phyloP scores from a whole-genome alignment of 2,888 invertebrate genomes.

The Tanytarsus gracilentus region DNA sequence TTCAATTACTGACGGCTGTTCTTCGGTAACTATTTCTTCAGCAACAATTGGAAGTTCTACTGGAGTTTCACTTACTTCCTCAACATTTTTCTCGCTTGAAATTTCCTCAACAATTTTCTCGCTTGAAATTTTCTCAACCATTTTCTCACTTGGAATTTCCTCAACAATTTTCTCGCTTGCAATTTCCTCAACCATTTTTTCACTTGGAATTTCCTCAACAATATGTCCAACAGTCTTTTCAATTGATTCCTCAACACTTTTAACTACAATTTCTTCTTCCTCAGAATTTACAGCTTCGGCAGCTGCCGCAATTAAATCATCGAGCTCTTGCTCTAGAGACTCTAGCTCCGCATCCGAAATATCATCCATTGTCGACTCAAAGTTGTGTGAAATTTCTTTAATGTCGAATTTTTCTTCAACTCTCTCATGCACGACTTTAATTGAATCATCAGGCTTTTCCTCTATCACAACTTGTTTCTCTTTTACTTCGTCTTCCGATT shows the following conservation, averaged over 20 bases:
- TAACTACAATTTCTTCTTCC: constrained; percentile 28
- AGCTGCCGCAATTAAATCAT: constrained; percentile 30
- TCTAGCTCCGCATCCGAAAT: constrained; percentile 44
- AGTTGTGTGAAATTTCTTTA: constrained; percentile 33
- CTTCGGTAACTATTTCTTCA: constrained; percentile 32
- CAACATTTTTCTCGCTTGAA: constrained; percentile 5
- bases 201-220: constrained; percentile 34
- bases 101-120: constrained; percentile 7
- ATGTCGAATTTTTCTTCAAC: constrained; percentile 28
- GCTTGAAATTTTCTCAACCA: neutral
- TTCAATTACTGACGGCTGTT: constrained; percentile 27
- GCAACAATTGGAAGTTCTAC: constrained; percentile 9
- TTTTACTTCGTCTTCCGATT: neutral
- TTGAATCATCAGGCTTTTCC: constrained; percentile 11
- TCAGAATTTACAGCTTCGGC: constrained; percentile 33
- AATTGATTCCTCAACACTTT: constrained; percentile 35
- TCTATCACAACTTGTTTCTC: constrained; percentile 15
- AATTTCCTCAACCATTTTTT: constrained; percentile 37
- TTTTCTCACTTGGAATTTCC: neutral
- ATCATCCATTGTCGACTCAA: constrained; percentile 44
- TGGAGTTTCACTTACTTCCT: neutral
- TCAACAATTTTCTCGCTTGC: constrained; percentile 33
- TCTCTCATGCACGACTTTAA: constrained; percentile 23
- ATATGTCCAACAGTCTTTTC: constrained; percentile 39
- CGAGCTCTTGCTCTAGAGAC: constrained; percentile 43